These are phyloP conservation scores for Lophius americanus DNA, from an alignment of 2,797 vertebrate genomes.

Conservation along the genomic window DNA sequence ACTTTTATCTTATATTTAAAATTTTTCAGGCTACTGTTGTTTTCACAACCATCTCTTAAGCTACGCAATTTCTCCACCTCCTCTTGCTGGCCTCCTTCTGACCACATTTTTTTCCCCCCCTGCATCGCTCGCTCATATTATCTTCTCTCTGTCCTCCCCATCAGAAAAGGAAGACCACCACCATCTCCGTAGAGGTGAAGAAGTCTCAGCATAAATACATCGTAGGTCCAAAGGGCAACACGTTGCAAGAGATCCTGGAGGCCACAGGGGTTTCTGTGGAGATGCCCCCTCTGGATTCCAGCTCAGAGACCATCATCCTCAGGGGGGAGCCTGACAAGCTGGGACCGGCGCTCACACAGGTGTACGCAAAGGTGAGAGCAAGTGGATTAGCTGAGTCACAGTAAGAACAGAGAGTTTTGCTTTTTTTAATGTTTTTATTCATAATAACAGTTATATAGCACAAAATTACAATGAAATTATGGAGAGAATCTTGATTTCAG, in stretches of 20 bases:
- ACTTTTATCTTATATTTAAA: conserved; percentile 19
- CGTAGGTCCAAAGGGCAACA: conserved; percentile 83
- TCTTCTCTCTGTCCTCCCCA: neutral
- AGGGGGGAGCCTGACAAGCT: conserved; percentile 83
- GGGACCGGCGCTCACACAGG: conserved; percentile 82
- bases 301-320: conserved; percentile 85
- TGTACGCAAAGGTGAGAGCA: conserved; percentile 81
- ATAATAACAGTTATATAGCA: no score
- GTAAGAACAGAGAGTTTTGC: no score
- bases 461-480: no score
- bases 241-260: conserved; percentile 85
- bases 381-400: neutral
- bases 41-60: conserved; percentile 3
- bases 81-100: neutral
- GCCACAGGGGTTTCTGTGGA: conserved; percentile 83
- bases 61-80: neutral
- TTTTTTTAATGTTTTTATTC: no score
- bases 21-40: conserved; percentile 17
- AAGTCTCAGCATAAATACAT: conserved; percentile 88
- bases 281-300: conserved; percentile 81
- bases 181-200: conserved; percentile 84
- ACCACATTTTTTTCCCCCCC: neutral
- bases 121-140: neutral
- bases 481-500: no score
- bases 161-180: conserved; percentile 87